These are phyloP conservation scores for Conops quadrifasciatus DNA, from an alignment of 2,888 invertebrate genomes.

Conservation along the genomic window DNA sequence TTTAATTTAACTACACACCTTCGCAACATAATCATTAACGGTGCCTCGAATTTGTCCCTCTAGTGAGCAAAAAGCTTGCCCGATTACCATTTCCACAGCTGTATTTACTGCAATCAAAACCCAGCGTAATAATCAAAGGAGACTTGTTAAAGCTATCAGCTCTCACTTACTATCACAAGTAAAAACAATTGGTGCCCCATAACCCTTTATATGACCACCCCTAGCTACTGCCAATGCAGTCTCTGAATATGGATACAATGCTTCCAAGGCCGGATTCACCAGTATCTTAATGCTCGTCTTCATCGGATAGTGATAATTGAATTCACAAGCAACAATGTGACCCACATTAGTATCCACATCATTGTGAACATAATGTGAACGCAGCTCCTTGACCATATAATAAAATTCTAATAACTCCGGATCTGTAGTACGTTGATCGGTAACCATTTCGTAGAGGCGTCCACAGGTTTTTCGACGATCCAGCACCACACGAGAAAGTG, in stretches of 20 bases:
- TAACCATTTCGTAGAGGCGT: slow-evolving; percentile 78
- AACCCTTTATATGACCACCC: slow-evolving; percentile 60
- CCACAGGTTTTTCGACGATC: slow-evolving; percentile 62
- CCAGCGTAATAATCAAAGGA: background rate
- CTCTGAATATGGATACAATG: slow-evolving; percentile 66
- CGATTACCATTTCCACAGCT: slow-evolving; percentile 84
- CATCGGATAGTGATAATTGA: slow-evolving; percentile 80
- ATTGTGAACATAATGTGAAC: slow-evolving; percentile 78
- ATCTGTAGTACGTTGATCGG: slow-evolving; percentile 74
- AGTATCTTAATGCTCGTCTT: slow-evolving; percentile 90
- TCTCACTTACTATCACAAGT: slow-evolving; percentile 83
- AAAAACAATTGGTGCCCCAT: slow-evolving; percentile 79
- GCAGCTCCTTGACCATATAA: slow-evolving; percentile 80
- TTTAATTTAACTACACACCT: too few relatives aligned
- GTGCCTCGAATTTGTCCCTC: slow-evolving; percentile 77
- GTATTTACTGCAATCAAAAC: slow-evolving; percentile 74
- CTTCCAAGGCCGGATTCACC: slow-evolving; percentile 71
- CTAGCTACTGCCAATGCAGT: slow-evolving; percentile 51
- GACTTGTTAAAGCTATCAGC: background rate
- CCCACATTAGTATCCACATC: slow-evolving; percentile 86
- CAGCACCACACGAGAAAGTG: slow-evolving; percentile 46
- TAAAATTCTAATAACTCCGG: slow-evolving; percentile 84
- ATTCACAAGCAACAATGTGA: slow-evolving; percentile 86
- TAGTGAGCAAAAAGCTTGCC: slow-evolving; percentile 83
- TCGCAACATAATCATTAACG: slow-evolving; percentile 73